Conservation (phyloP, 2,797 vertebrate species). For the Gastrophryne carolinensis region DNA sequence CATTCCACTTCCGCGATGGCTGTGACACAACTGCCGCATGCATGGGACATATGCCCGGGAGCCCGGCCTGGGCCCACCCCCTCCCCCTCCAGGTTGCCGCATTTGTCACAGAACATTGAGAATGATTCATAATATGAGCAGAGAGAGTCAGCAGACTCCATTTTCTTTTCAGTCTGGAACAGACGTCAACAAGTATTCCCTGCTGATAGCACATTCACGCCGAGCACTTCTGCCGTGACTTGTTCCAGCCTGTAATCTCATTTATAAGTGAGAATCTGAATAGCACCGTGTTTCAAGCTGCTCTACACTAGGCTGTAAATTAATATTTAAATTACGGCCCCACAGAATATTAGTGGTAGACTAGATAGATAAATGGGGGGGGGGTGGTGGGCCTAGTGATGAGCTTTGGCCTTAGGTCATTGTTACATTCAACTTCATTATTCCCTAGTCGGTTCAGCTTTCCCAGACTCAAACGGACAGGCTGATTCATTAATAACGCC, state of each 20-base stretch:
- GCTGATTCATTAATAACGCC: too few species aligned
- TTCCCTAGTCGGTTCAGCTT: too few species aligned
- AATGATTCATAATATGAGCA: conserved; percentile 13
- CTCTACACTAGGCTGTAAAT: too few species aligned
- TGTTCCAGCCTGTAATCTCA: conserved; percentile 21
- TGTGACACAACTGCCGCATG: conserved; percentile 7
- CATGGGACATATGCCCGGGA: conserved; percentile 29
- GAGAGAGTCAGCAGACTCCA: conserved; percentile 24
- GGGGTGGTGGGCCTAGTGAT: too few species aligned
- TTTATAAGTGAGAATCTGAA: neutral
- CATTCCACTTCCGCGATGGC: conserved; percentile 18
- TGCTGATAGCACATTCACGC: conserved; percentile 10
- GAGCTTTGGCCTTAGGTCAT: too few species aligned
- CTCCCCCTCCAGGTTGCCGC: neutral
- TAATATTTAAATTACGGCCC: too few species aligned
- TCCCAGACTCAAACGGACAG: too few species aligned
- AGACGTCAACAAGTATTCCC: neutral
- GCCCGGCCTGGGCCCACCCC: neutral
- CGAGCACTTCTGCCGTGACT: conserved; percentile 15
- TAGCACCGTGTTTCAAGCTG: neutral
- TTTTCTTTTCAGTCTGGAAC: conserved; percentile 10
- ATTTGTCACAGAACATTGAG: conserved; percentile 22
- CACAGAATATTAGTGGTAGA: too few species aligned
- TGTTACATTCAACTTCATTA: too few species aligned
- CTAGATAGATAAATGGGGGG: too few species aligned